Percentiles rank a stretch among this genome's conserved stretches.
Conservation (phyloP, 2,888 invertebrate genomes). For the Caenorhabditis drosophilae region DNA sequence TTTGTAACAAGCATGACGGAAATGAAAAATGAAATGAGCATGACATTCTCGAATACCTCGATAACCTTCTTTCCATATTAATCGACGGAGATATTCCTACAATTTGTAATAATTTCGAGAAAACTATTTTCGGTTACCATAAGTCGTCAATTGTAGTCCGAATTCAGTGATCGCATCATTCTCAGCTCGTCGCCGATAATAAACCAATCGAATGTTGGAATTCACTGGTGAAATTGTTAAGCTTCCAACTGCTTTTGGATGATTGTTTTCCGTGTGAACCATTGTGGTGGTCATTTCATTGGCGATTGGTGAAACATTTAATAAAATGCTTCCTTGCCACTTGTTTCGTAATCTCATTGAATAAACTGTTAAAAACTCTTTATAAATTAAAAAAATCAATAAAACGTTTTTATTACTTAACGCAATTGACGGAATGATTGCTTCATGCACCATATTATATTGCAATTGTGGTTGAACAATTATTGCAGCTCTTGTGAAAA, state of each 20-base stretch:
- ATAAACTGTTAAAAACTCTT: constrained; percentile 38
- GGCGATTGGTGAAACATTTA: constrained; percentile 40
- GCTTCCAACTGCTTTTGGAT: constrained; percentile 61
- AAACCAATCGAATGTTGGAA: constrained; percentile 55
- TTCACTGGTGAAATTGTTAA: constrained; percentile 63
- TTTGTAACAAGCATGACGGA: constrained; percentile 57
- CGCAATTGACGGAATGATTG: constrained; percentile 41
- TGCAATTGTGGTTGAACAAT: constrained; percentile 61
- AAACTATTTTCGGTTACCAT: constrained; percentile 15
- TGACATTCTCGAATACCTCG: constrained; percentile 59
- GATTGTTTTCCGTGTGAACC: constrained; percentile 63
- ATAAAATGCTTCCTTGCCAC: constrained; percentile 62
- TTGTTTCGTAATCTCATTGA: constrained; percentile 55
- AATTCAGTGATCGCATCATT: constrained; percentile 53
- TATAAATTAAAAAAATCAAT: background rate
- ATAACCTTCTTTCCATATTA: constrained; percentile 56
- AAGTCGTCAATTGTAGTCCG: constrained; percentile 39
- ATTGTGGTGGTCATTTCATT: constrained; percentile 60
- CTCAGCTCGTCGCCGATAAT: constrained; percentile 52
- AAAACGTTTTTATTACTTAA: constrained; percentile 1
- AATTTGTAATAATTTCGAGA: background rate
- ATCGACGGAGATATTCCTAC: constrained; percentile 57
- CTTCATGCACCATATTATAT: constrained; percentile 50
- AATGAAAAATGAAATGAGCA: constrained; percentile 54
- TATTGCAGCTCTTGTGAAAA: constrained; percentile 51